Evolutionary conservation across 2,797 vertebrate genomes (phyloP).

Genomic region (Peromyscus eremicus): DNA sequence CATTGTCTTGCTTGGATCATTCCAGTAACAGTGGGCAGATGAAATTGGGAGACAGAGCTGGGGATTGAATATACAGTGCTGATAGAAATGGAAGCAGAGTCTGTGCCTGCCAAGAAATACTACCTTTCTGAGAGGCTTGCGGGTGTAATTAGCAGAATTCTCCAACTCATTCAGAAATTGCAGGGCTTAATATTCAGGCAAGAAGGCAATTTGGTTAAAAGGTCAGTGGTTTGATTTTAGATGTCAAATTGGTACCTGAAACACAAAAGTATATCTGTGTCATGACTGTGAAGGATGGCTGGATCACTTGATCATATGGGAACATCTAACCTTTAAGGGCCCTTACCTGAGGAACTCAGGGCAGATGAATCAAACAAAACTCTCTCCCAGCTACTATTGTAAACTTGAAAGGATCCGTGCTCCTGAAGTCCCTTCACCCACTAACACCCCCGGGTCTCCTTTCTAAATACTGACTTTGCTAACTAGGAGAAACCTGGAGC

Average conservation of each 20-base stretch:
- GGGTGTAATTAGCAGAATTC: constrained; percentile 16
- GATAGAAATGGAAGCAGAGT: neutral
- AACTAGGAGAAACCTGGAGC: neutral
- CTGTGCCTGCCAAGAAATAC: neutral
- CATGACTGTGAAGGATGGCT: constrained; percentile 1
- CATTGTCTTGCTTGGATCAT: constrained; percentile 26
- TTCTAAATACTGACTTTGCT: neutral
- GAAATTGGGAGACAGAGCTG: neutral
- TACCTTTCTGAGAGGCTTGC: neutral
- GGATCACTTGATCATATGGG: neutral
- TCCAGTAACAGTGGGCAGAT: neutral
- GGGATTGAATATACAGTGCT: neutral
- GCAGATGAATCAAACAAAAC: neutral
- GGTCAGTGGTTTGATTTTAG: constrained; percentile 41
- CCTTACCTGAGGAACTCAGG: neutral
- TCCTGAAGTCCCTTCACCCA: neutral
- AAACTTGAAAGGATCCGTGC: neutral
- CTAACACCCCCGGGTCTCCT: neutral
- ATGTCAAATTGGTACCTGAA: constrained; percentile 1
- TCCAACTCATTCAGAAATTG: constrained; percentile 6
- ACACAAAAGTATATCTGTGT: constrained; percentile 1
- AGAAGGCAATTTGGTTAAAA: constrained; percentile 53
- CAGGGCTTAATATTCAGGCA: constrained; percentile 14
- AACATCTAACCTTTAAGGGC: neutral
- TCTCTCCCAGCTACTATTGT: constrained; percentile 33